Base-by-base conservation (phyloP, 2,888 invertebrate species). In the Lepetodrilus schrolli region DNA sequence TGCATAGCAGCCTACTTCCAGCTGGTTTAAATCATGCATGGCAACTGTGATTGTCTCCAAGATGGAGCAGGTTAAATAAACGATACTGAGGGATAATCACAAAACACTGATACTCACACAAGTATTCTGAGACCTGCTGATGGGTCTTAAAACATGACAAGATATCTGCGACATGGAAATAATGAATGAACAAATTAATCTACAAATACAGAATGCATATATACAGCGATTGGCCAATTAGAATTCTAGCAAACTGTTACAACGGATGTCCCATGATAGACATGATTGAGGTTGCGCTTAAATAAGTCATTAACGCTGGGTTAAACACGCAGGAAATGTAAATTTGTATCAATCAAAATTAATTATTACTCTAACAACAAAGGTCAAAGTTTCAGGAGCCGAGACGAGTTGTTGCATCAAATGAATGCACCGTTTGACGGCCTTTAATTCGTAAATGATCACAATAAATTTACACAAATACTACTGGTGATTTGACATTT, bases 321-420 rank as follows among this genome's bases (percentile, higher is more conserved):
- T 21, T 47, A 43, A 74, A 70, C 66, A 47, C 65, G 65, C 74
- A 74, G 74, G 74, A 74, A 74, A 74, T 49, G 43, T 65, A 74
- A 70, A 74, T 71, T 74, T 74, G 50, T 66, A 74, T 74, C 74
- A 38, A 74, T 74, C 74, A 74, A 71, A 74, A 74, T 74, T 74
- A 74, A 74, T 74, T 74, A 70, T 74, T 58, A 21, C 66, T 48
- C 49, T 34, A 49, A 23, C 30, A 34, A 37, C 38, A 74, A 74
- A 74, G 74, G 74, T 74, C 74, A 74, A 10, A 13, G 4, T 49
- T 30, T n/a, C 21, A 66, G 49, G 26, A 13, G 7, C 3, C 13
- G 30, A 17, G 58, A 58, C 17, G n/a, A 17, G 7, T n/a, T 30
- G 58, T 5, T 4, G 30, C 58, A 58, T 58, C 58, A 23, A 30